Evolutionary conservation across 2,888 invertebrate genomes (phyloP).

Genomic region (Glyphotaelius pellucidus): DNA sequence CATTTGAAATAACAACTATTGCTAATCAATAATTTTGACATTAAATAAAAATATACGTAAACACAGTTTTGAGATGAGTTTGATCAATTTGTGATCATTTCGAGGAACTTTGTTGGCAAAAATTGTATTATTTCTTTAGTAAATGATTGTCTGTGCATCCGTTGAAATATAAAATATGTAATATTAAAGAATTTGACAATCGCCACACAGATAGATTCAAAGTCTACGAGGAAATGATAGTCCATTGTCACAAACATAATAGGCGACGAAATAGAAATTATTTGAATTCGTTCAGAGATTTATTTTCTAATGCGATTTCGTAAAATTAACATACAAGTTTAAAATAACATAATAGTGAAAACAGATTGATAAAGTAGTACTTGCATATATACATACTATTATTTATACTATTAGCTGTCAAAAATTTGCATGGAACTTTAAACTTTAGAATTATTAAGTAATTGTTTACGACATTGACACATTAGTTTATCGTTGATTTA

Average conservation of each 20-base stretch:
- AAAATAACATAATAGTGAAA: conserved; percentile 15
- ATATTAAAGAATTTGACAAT: background rate
- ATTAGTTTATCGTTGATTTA: conserved; percentile 2
- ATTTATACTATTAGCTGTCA: conserved; percentile 13
- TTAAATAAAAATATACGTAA: background rate
- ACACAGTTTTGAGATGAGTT: background rate
- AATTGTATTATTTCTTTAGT: background rate
- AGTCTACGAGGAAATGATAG: background rate
- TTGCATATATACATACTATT: background rate
- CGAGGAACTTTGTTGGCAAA: background rate
- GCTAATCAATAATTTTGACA: background rate
- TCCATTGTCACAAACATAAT: background rate
- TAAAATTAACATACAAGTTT: conserved; percentile 28
- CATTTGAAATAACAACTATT: background rate
- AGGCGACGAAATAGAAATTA: conserved; percentile 14
- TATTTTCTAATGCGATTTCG: conserved; percentile 3
- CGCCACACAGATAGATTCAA: background rate
- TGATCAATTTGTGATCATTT: background rate
- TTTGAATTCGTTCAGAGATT: conserved; percentile 13
- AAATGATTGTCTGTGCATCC: conserved; percentile 19
- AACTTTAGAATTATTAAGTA: conserved; percentile 36
- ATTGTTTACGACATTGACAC: conserved; percentile 3
- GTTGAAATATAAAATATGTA: background rate
- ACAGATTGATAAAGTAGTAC: conserved; percentile 2
- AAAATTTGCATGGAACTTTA: conserved; percentile 45